Percentiles rank a stretch among this genome's conserved stretches.
These are phyloP conservation scores for Rhodophaea formosa DNA, from an alignment of 2,888 invertebrate genomes.

Conservation along the genomic window DNA sequence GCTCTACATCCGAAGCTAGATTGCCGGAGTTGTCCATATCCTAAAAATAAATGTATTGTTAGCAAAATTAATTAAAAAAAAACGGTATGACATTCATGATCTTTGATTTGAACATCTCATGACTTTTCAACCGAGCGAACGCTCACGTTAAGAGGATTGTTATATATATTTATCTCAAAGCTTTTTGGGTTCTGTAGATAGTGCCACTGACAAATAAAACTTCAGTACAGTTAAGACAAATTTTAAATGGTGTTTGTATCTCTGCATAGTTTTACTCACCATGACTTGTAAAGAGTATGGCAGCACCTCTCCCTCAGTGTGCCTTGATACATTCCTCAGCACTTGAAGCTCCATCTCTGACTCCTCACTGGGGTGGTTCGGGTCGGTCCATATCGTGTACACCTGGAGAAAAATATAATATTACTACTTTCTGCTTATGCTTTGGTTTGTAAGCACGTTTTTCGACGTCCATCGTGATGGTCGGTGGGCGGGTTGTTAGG, in stretches of 20 bases:
- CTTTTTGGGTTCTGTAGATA: no score
- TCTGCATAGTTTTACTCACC: slow-evolving; percentile 36
- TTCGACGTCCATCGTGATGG: no score
- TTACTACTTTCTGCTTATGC: no score
- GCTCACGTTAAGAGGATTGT: no score
- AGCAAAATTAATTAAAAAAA: not conserved
- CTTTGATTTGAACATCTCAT: no score
- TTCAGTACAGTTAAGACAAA: no score
- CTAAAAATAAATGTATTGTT: slow-evolving; percentile 37
- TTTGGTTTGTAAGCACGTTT: no score
- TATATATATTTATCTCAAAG: no score
- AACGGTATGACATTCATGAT: not conserved
- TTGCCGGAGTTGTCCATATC: slow-evolving; percentile 52
- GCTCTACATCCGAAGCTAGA: slow-evolving; percentile 49
- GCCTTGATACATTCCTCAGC: slow-evolving; percentile 58
- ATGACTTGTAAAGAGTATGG: slow-evolving; percentile 60
- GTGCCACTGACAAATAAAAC: no score
- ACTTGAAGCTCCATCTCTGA: slow-evolving; percentile 58
- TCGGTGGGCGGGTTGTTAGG: no score
- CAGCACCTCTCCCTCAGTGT: slow-evolving; percentile 68
- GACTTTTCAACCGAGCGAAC: no score
- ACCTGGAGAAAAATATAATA: slow-evolving; percentile 45
- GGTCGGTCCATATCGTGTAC: slow-evolving; percentile 73
- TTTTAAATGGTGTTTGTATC: no score
- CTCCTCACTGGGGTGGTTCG: slow-evolving; percentile 50